Conservation (phyloP, 2,797 vertebrate genomes). For the Thaleichthys pacificus region DNA sequence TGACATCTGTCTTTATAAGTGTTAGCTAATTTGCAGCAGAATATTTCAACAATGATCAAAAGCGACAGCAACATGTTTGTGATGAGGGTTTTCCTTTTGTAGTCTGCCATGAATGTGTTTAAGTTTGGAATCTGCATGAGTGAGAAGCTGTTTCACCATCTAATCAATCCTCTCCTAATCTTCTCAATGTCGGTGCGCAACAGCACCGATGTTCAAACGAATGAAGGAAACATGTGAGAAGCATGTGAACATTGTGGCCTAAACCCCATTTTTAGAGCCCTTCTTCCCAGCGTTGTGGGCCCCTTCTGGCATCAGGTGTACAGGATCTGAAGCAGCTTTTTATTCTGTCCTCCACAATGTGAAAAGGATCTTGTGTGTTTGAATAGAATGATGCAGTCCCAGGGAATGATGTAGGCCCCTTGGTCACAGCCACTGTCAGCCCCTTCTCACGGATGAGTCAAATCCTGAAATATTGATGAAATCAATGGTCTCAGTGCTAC, state of each 20-base stretch:
- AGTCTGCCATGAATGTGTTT: background rate
- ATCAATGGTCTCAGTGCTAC: conserved; percentile 34
- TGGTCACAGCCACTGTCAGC: conserved; percentile 34
- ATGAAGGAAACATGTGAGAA: background rate
- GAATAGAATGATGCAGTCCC: conserved; percentile 8
- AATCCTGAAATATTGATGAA: conserved; percentile 38
- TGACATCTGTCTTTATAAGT: conserved; percentile 84
- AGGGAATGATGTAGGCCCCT: conserved; percentile 16
- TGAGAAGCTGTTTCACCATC: conserved; percentile 27
- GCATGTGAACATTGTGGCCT: background rate
- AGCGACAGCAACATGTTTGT: conserved; percentile 64
- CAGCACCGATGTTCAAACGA: background rate
- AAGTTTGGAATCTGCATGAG: conserved; percentile 53
- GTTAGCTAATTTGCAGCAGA: conserved; percentile 80
- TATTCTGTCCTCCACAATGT: background rate
- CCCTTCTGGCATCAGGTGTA: background rate
- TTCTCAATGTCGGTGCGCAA: background rate
- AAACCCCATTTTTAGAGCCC: background rate
- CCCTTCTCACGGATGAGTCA: conserved; percentile 16
- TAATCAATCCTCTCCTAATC: background rate
- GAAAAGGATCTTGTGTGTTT: conserved; percentile 2
- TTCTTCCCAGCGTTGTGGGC: background rate
- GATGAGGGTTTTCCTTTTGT: conserved; percentile 29
- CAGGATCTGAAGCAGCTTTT: background rate
- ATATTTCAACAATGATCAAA: conserved; percentile 80